Evolutionary conservation across 2,797 vertebrate species (phyloP).

Genomic region (Pterois miles): DNA sequence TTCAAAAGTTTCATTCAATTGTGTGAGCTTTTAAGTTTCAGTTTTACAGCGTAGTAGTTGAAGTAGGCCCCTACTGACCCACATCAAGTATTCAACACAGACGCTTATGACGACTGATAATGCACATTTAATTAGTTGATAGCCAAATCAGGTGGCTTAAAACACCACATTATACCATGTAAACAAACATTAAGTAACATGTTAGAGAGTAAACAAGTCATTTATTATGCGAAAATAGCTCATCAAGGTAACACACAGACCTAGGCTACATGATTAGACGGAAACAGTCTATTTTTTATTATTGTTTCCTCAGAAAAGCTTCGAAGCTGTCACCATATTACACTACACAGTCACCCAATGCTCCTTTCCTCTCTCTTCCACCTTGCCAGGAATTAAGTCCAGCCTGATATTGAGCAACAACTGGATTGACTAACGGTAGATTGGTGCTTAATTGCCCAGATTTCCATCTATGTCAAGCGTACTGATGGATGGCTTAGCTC

Average conservation of each 20-base stretch:
- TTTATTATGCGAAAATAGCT: background rate
- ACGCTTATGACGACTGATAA: too few relatives aligned
- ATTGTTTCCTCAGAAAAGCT: background rate
- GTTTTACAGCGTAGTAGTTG: too few relatives aligned
- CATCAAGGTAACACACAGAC: background rate
- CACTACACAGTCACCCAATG: background rate
- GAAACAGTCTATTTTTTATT: background rate
- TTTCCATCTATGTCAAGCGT: conserved; percentile 34
- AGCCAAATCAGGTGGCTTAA: background rate
- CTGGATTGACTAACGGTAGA: conserved; percentile 13
- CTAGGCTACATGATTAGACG: background rate
- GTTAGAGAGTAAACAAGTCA: background rate
- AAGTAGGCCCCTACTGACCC: too few relatives aligned
- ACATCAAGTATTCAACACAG: too few relatives aligned
- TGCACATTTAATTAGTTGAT: too few relatives aligned
- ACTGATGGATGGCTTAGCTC: conserved; percentile 39
- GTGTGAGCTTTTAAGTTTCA: too few relatives aligned
- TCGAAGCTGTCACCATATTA: background rate
- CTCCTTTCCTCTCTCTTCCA: background rate
- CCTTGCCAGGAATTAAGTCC: background rate
- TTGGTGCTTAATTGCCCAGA: conserved; percentile 45
- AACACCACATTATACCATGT: background rate
- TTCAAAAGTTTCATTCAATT: too few relatives aligned
- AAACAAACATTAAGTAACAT: background rate
- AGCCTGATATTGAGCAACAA: conserved; percentile 29